Evolutionary conservation across 2,113 vertebrate species (phyloP).

Genomic region (Hippocampus zosterae): DNA sequence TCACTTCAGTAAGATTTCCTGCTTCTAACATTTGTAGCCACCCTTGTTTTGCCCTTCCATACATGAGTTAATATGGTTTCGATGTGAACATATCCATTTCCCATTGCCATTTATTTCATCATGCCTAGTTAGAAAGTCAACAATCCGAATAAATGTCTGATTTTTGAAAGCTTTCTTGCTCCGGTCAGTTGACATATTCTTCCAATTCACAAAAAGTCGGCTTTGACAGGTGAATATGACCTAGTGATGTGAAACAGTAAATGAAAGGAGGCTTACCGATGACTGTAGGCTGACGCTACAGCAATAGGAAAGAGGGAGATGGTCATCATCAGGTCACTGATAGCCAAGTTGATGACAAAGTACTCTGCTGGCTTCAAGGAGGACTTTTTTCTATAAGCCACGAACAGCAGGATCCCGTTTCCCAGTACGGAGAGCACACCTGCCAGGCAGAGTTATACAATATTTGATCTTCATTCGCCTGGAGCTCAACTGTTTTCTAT

Average conservation of each 20-base stretch:
- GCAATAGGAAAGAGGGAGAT: conserved; percentile 77
- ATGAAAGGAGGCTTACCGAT: conserved; percentile 69
- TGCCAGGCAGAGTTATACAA: conserved; percentile 22
- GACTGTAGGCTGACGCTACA: conserved; percentile 75
- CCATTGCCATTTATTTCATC: not conserved
- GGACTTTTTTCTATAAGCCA: conserved; percentile 80
- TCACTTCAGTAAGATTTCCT: not conserved
- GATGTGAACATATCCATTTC: not conserved
- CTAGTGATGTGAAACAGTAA: not conserved
- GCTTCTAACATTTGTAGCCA: not conserved
- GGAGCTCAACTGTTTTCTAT: not conserved
- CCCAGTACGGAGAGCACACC: conserved; percentile 75
- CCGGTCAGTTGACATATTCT: not conserved
- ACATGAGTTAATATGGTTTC: not conserved
- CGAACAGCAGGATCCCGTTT: conserved; percentile 77
- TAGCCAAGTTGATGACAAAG: conserved; percentile 81
- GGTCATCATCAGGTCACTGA: conserved; percentile 83
- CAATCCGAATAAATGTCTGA: not conserved
- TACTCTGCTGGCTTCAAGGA: conserved; percentile 82
- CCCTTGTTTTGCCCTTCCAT: not conserved
- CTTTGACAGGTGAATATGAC: not conserved
- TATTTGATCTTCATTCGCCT: not conserved
- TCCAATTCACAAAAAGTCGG: not conserved
- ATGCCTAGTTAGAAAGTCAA: not conserved
- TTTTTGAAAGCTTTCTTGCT: not conserved